Evolutionary conservation across 2,888 invertebrate genomes (phyloP).

Genomic region (Xanthia togata): DNA sequence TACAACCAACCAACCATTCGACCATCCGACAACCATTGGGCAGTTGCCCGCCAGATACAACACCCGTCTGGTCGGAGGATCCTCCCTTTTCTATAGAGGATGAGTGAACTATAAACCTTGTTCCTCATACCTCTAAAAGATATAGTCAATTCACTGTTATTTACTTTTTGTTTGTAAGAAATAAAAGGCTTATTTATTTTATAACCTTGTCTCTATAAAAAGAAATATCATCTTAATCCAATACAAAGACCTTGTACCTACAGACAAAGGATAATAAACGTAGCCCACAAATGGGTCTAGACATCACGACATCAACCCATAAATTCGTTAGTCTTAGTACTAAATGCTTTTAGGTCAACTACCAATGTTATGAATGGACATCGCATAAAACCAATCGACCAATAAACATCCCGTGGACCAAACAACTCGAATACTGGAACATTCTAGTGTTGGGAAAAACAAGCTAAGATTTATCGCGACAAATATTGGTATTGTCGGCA

Average conservation of each 20-base stretch:
- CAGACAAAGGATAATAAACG: slow-evolving; percentile 38
- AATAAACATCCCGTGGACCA: slow-evolving; percentile 61
- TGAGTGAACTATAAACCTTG: too few species aligned
- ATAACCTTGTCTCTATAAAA: neutral
- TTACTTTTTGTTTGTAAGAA: too few species aligned
- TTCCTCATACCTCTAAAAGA: too few species aligned
- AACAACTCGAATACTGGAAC: slow-evolving; percentile 55
- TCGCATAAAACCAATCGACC: slow-evolving; percentile 62
- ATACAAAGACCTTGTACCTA: neutral
- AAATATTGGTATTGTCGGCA: slow-evolving; percentile 68
- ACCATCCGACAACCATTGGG: too few species aligned
- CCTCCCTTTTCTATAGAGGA: too few species aligned
- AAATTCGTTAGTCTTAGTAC: slow-evolving; percentile 63
- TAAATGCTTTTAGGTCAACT: slow-evolving; percentile 68
- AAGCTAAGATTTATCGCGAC: slow-evolving; percentile 67
- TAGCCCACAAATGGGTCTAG: slow-evolving; percentile 40
- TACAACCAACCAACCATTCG: too few species aligned
- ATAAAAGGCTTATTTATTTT: too few species aligned
- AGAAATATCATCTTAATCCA: neutral
- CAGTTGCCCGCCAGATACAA: too few species aligned
- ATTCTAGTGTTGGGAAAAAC: slow-evolving; percentile 57
- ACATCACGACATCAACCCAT: slow-evolving; percentile 43
- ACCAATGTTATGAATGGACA: slow-evolving; percentile 64
- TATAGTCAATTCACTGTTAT: too few species aligned
- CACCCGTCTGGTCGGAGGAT: too few species aligned